Conservation (phyloP, 2,113 vertebrate species). For the Promerops cafer region DNA sequence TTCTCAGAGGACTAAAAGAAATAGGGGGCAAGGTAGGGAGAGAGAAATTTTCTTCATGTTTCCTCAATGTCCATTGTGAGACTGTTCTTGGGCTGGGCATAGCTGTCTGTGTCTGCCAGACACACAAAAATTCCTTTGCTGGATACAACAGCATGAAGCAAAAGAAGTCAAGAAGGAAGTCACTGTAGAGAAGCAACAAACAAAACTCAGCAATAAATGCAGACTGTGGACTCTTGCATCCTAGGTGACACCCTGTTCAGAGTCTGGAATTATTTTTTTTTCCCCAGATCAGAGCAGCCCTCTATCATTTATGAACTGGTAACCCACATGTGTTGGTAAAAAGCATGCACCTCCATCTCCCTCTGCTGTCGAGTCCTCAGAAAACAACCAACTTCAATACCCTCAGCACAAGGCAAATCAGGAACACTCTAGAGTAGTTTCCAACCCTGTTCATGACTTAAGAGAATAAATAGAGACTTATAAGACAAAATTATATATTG, state of each 20-base stretch:
- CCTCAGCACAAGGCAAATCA: neutral
- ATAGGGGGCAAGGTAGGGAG: fast-evolving
- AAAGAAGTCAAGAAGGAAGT: neutral
- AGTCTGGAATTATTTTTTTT: neutral
- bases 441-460: neutral
- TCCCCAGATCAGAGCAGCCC: neutral
- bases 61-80: neutral
- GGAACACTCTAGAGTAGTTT: neutral
- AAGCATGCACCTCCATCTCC: conserved; percentile 11
- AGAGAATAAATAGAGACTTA: neutral
- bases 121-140: neutral
- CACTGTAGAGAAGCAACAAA: neutral
- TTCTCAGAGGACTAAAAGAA: neutral
- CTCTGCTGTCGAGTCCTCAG: conserved; percentile 26
- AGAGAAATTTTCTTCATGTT: neutral
- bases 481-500: neutral
- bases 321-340: neutral
- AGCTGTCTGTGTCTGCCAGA: neutral
- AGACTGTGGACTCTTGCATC: neutral
- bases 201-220: neutral
- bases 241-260: neutral
- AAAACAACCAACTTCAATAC: neutral
- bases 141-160: neutral
- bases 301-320: neutral
- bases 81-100: neutral